Conservation (phyloP, 2,797 vertebrate species). For the Phataginus tricuspis region DNA sequence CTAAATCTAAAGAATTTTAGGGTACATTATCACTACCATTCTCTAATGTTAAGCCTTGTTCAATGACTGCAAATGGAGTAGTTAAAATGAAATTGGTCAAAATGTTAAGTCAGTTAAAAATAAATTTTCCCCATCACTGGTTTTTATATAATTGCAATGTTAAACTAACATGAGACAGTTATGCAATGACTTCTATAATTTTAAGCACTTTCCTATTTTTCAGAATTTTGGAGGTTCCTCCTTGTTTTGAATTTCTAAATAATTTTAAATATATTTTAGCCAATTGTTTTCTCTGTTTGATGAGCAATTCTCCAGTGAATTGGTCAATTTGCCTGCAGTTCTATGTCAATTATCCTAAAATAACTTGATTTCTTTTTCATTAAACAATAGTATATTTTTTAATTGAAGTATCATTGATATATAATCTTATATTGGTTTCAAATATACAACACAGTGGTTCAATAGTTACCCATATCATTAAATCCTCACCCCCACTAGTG, state of each 20-base stretch:
- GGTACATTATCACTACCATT: background rate
- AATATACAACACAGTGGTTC: too few relatives aligned
- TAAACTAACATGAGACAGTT: conserved; percentile 9
- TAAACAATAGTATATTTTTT: background rate
- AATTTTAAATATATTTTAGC: background rate
- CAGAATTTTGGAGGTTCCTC: background rate
- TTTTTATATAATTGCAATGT: conserved; percentile 53
- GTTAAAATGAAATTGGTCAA: conserved; percentile 57
- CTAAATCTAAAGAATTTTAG: background rate
- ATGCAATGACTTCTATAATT: background rate
- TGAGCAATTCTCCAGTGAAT: background rate
- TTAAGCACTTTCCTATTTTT: conserved; percentile 29
- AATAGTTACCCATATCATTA: too few relatives aligned
- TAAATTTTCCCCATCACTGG: conserved; percentile 39
- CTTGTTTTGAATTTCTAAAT: conserved; percentile 16
- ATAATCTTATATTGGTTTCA: too few relatives aligned
- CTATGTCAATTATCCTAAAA: background rate
- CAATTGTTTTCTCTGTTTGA: background rate
- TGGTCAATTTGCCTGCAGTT: background rate
- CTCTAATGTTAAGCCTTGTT: conserved; percentile 47
- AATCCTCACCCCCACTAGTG: too few relatives aligned
- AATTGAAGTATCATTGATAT: too few relatives aligned
- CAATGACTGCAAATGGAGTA: conserved; percentile 33
- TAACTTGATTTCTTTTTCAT: background rate
- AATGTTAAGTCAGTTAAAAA: conserved; percentile 54